phyloP scores from a whole-genome alignment of 1,140 invertebrate species.

The Dendroctonus ponderosae region DNA sequence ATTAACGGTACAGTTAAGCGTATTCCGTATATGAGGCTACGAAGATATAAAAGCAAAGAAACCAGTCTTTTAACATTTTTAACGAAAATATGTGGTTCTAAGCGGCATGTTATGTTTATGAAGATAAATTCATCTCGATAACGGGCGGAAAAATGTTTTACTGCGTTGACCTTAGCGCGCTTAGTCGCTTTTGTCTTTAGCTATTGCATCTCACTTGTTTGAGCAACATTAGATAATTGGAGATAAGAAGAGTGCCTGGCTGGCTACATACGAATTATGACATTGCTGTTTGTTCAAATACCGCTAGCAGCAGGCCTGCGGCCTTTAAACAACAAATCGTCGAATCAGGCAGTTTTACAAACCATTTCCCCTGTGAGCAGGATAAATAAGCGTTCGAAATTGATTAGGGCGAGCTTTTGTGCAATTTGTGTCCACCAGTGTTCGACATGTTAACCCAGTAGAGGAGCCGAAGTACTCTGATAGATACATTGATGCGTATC shows the following conservation, averaged over 20 bases:
- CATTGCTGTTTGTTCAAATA: too few relatives aligned
- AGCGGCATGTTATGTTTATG: constrained; percentile 20
- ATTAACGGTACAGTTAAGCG: constrained; percentile 23
- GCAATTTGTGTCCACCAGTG: too few relatives aligned
- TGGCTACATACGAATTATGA: neutral
- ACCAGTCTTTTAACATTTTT: constrained; percentile 25
- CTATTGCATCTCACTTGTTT: constrained; percentile 9
- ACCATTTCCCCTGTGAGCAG: too few relatives aligned
- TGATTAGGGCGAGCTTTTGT: too few relatives aligned
- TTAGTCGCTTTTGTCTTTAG: constrained; percentile 5
- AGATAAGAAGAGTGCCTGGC: neutral
- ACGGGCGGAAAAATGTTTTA: constrained; percentile 14
- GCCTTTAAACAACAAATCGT: too few relatives aligned
- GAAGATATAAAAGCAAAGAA: constrained; percentile 20
- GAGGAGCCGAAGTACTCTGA: neutral
- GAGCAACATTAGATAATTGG: constrained; percentile 9
- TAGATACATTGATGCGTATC: constrained; percentile 10
- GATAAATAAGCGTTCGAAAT: too few relatives aligned
- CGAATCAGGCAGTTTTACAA: too few relatives aligned
- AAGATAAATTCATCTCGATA: constrained; percentile 20
- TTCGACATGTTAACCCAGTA: neutral
- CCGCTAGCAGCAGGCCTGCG: too few relatives aligned
- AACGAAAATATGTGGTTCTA: constrained; percentile 18
- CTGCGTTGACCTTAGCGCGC: constrained; percentile 19
- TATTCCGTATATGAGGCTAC: constrained; percentile 23